Evolutionary conservation across 2,797 vertebrate genomes (phyloP), one percentile per base, ranked within the genome.

Genomic region (Octomys mimax): DNA sequence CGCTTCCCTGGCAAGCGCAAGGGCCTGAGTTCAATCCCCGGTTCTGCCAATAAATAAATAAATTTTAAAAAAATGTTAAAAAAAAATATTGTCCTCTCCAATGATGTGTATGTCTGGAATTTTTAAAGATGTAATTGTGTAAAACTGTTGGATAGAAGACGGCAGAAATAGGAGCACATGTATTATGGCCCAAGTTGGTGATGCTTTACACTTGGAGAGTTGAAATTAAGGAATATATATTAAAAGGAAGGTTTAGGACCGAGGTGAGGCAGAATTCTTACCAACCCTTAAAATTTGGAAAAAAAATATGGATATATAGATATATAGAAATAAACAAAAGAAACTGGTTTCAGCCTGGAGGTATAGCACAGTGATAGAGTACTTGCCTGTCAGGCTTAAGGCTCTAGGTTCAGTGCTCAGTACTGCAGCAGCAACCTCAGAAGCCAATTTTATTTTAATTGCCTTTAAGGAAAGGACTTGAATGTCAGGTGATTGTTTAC

Each of bases 391-490:
- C 5, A 54, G 6, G n/a, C 21, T 13, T 19, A 46, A 42, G 85
- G 71, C 31, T 54, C 46, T 49, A 18, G 68, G 61, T 83, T 77
- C 36, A 1, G 13, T 57, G n/a, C 28, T 39, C 62, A 64, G 39
- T 11, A 66, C 11, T 11, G 31, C 21, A 9, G 9, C 36, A 57
- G 21, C 46, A 84, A 33, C n/a, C 59, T 31, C 49, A 59, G 52
- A 36, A 61, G 21, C 24, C 78, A 77, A 0, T 95, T 75, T 59
- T 59, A 18, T 92, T 79, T 89, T 73, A 31, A 66, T 97, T 94
- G 68, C 92, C 77, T 97, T 84, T 91, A 70, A 95, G 91, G 93
- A 97, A 82, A 87, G 83, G 57, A 70, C 6, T 49, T 96, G 94
- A 87, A 66, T 89, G 95, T 94, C 86, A 70, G 54, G 46, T 90